A percentile compares a stretch with the other conserved stretches of the same genome.
Conservation (phyloP, 2,113 vertebrate genomes). For the Aphyosemion australe region DNA sequence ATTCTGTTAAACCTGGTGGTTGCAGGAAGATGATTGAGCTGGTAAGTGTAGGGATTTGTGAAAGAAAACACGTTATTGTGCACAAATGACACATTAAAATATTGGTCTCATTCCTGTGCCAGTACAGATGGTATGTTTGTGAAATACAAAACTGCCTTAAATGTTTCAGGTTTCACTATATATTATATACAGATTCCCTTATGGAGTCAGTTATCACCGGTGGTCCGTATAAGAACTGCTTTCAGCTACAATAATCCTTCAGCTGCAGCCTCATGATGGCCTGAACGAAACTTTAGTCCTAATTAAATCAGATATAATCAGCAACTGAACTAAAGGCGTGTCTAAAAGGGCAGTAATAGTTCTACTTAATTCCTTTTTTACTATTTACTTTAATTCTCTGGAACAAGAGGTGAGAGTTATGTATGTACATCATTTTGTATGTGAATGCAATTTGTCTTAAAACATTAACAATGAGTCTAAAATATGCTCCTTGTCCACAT, state of each 20-base stretch:
- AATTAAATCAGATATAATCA: slow-evolving; percentile 49
- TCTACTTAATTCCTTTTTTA: slow-evolving; percentile 41
- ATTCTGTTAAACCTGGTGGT: slow-evolving; percentile 40
- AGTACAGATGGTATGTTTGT: slow-evolving; percentile 52
- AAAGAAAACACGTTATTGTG: slow-evolving; percentile 41
- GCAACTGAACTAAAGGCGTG: slow-evolving; percentile 35
- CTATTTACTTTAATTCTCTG: slow-evolving; percentile 6
- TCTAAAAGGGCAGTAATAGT: slow-evolving; percentile 35
- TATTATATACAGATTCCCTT: slow-evolving; percentile 71
- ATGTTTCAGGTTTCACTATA: slow-evolving; percentile 45
- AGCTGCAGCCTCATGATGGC: slow-evolving; percentile 34
- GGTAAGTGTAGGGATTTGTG: slow-evolving; percentile 4
- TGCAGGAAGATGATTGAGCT: slow-evolving; percentile 39
- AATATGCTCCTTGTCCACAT: slow-evolving; percentile 20
- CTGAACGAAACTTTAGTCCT: slow-evolving; percentile 44
- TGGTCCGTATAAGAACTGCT: slow-evolving; percentile 60
- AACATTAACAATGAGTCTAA: slow-evolving; percentile 31
- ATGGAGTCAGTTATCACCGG: slow-evolving; percentile 42
- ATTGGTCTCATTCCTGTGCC: slow-evolving; percentile 42
- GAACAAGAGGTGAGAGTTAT: slow-evolving; percentile 43
- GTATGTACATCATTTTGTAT: slow-evolving; percentile 35
- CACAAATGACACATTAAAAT: slow-evolving; percentile 39
- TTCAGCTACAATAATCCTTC: slow-evolving; percentile 33
- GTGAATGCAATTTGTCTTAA: slow-evolving; percentile 13
- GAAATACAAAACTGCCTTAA: slow-evolving; percentile 52